Evolutionary conservation across 2,797 vertebrate genomes (phyloP), one percentile per base, ranked within the genome.

Genomic region (Diplodus puntazzo): DNA sequence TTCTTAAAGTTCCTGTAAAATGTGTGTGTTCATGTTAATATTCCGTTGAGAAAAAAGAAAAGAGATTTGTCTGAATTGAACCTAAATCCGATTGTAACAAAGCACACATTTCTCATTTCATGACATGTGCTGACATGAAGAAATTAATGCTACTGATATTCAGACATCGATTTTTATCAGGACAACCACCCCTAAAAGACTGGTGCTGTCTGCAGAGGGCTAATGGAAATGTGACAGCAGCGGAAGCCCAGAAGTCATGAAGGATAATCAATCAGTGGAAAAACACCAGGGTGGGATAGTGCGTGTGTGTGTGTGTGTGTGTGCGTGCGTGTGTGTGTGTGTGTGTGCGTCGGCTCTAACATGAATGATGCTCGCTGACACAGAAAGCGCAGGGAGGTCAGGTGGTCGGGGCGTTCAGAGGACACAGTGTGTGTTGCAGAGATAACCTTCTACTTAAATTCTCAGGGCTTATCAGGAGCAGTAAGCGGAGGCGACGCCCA

Each of bases 191-290:
- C 49, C 23, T 25, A 17, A 50, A 3, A 50, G 50, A 54, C 5
- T 20, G 53, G 55, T 52, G 59, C 55, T 43, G 25, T 75, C 59
- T 45, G 30, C 53, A 25, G 59, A 16, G 21, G 50, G 21, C 45
- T 11, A 59, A 82, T 65, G 62, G 50, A 82, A 69, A 81, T 16
- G 27, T 27, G 75, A 69, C 57, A 46, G 68, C 23, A 21, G 50
- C 60, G 16, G 65, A 53, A 42, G 79, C 60, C 61, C 62, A 21
- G 64, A 79, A 77, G 67, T 55, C 49, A 50, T 17, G 66, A 88
- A 65, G 64, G 77, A 25, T 89, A 87, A 92, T 92, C 91, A 86
- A 93, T 92, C 65, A 34, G 73, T 86, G 91, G 92, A 92, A 94
- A 90, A 83, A 79, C 72, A 48, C 13, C 60, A 23, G 69, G 59